A percentile compares a stretch with the other conserved stretches of the same genome.
These are phyloP conservation scores for Pseudococcus viburni DNA, from an alignment of 2,888 invertebrate genomes.

Conservation along the genomic window DNA sequence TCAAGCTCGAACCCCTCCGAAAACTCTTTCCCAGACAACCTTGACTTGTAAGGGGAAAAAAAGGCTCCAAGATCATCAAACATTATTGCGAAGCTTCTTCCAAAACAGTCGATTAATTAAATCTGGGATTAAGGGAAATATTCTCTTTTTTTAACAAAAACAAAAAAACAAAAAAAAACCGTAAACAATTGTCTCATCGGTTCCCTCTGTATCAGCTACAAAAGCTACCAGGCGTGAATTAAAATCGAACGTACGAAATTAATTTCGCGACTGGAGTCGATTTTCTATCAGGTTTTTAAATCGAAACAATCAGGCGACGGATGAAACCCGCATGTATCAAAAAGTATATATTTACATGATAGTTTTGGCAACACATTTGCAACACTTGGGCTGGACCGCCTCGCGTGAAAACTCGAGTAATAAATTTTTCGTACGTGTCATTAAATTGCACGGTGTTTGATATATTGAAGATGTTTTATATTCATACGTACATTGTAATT, in stretches of 20 bases:
- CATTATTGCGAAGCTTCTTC: background rate
- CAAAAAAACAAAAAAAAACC: background rate
- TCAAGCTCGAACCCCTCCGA: background rate
- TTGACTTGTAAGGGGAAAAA: background rate
- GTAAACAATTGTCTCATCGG: background rate
- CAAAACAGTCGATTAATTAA: slow-evolving; percentile 7
- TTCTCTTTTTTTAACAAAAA: background rate
- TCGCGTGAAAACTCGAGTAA: background rate
- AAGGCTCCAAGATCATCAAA: background rate
- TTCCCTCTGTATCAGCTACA: background rate
- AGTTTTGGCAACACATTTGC: background rate
- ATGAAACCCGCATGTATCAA: background rate
- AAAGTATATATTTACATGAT: background rate
- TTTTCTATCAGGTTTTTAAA: background rate
- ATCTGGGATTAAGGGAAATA: background rate
- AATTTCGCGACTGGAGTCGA: background rate
- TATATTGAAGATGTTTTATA: slow-evolving; percentile 12
- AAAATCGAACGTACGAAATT: slow-evolving; percentile 9
- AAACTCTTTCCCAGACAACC: background rate
- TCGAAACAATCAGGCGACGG: background rate
- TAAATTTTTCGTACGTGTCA: slow-evolving; percentile 17
- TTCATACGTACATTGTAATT: slow-evolving; percentile 6
- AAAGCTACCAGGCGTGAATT: background rate
- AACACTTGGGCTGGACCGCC: background rate
- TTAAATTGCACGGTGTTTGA: slow-evolving; percentile 9